A percentile compares a stretch with the other conserved stretches of the same genome.
Evolutionary conservation across 92 coral and sea anemone species (phyloP).

Genomic region (Actinostola sp.): DNA sequence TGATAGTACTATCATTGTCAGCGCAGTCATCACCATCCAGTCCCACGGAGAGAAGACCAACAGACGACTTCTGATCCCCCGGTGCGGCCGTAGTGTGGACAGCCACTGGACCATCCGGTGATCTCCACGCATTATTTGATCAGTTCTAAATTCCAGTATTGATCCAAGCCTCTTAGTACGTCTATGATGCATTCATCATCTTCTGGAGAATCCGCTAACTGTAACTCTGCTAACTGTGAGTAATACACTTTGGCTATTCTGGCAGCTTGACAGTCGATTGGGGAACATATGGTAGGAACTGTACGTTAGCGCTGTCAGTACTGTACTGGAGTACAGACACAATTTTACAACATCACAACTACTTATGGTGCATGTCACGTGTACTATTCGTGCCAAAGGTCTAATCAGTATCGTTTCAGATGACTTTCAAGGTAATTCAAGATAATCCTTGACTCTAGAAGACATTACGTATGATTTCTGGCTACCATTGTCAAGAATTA

Average conservation of each 20-base stretch:
- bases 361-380: slow-evolving; percentile 17
- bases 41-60: slow-evolving; percentile 23
- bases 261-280: slow-evolving; percentile 58
- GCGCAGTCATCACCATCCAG: not conserved
- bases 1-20: no score
- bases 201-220: slow-evolving; percentile 51
- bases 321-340: slow-evolving; percentile 16
- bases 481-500: slow-evolving; percentile 58
- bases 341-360: slow-evolving; percentile 36
- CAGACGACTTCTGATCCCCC: no score
- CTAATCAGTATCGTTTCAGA: slow-evolving; percentile 46
- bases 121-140: no score
- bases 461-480: slow-evolving; percentile 65
- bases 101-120: no score
- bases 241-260: slow-evolving; percentile 33
- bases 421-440: slow-evolving; percentile 19
- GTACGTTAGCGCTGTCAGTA: slow-evolving; percentile 36
- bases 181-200: slow-evolving; percentile 41
- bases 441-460: slow-evolving; percentile 24
- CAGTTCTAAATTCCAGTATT: no score
- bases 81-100: no score
- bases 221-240: slow-evolving; percentile 21
- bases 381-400: slow-evolving; percentile 39
- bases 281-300: slow-evolving; percentile 40
- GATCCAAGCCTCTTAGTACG: no score